These are phyloP conservation scores for Apotomis betuletana DNA, from an alignment of 2,888 invertebrate genomes.

Conservation along the genomic window DNA sequence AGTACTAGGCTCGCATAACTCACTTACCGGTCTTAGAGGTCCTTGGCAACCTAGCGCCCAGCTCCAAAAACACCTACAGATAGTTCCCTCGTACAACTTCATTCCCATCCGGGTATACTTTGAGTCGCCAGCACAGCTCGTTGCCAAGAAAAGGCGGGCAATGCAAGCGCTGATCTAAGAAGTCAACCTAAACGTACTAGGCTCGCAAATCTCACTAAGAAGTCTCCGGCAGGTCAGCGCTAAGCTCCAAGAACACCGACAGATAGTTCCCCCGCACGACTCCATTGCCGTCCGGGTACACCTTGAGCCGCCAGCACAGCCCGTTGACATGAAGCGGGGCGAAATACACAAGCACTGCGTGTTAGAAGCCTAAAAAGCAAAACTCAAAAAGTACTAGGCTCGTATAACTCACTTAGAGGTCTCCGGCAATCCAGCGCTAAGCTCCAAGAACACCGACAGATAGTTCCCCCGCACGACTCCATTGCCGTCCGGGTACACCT, in stretches of 20 bases:
- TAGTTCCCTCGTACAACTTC: too few relatives aligned
- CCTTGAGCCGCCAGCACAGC: slow-evolving; percentile 95
- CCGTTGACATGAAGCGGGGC: slow-evolving; percentile 94
- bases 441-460: slow-evolving; percentile 86
- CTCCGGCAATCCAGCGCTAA: slow-evolving; percentile 94
- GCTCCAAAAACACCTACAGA: slow-evolving; percentile 86
- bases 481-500: too few relatives aligned
- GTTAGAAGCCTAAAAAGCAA: slow-evolving; percentile 84
- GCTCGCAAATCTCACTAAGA: slow-evolving; percentile 87
- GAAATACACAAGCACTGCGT: slow-evolving; percentile 96
- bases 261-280: slow-evolving; percentile 96
- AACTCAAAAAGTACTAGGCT: slow-evolving; percentile 13
- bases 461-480: too few relatives aligned
- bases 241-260: slow-evolving; percentile 95
- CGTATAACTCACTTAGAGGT: slow-evolving; percentile 87
- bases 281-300: slow-evolving; percentile 97
- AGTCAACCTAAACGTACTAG: background rate
- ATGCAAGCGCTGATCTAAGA: background rate
- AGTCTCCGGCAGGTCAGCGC: slow-evolving; percentile 94
- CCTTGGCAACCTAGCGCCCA: slow-evolving; percentile 94
- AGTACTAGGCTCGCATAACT: slow-evolving; percentile 51
- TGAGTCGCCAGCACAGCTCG: slow-evolving; percentile 94
- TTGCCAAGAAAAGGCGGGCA: slow-evolving; percentile 93
- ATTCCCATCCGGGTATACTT: too few relatives aligned
- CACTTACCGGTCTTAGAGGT: slow-evolving; percentile 97